Evolutionary conservation across 2,888 invertebrate species (phyloP).

Genomic region (Andrena bucephala): DNA sequence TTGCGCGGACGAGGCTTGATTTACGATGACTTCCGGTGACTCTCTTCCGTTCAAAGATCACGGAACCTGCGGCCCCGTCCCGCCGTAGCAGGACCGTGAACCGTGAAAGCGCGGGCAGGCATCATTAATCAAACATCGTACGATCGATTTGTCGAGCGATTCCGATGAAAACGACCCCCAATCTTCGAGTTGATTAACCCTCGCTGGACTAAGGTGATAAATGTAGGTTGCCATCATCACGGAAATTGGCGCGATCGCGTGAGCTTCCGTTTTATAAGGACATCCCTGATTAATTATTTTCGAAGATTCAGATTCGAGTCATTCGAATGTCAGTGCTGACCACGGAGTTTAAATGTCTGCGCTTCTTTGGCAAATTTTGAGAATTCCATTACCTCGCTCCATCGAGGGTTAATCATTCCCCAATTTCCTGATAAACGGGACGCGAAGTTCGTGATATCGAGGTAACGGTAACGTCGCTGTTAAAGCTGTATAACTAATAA

Average conservation of each 20-base stretch:
- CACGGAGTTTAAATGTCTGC: too few species aligned
- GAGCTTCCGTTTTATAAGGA: too few species aligned
- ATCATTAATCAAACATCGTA: conserved; percentile 50
- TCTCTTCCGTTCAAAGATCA: conserved; percentile 35
- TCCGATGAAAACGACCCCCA: conserved; percentile 10
- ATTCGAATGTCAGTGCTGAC: too few species aligned
- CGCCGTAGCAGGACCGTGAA: conserved; percentile 6
- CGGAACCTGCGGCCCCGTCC: conserved; percentile 9
- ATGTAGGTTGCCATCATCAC: not conserved
- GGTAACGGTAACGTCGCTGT: not conserved
- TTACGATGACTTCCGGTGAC: conserved; percentile 53
- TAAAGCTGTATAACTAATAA: conserved; percentile 6
- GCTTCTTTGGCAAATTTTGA: not conserved
- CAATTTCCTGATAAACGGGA: not conserved
- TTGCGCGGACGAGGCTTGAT: conserved; percentile 46
- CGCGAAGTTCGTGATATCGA: not conserved
- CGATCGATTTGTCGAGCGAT: conserved; percentile 23
- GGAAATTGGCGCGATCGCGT: too few species aligned
- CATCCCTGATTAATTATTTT: too few species aligned
- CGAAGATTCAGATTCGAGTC: too few species aligned
- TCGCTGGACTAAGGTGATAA: not conserved
- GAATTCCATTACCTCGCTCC: not conserved
- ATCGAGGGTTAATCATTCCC: not conserved
- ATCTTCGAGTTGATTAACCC: conserved; percentile 2
- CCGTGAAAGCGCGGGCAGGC: conserved; percentile 15